Evolutionary conservation across 2,113 vertebrate species (phyloP).

Genomic region (Nesospiza acunhae): DNA sequence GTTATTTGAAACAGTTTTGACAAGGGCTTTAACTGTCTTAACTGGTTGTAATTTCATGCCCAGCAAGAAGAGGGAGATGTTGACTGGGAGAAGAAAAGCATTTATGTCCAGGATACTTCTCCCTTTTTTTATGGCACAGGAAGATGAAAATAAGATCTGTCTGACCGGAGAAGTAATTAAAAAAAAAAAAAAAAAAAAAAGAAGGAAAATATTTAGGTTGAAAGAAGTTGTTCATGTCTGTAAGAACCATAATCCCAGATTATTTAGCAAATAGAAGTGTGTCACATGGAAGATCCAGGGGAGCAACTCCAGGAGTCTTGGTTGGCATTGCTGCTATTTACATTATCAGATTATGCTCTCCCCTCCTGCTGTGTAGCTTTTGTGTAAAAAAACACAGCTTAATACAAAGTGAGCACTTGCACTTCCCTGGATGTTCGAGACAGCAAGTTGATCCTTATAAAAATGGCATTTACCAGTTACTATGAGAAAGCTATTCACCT

Average conservation of each 20-base stretch:
- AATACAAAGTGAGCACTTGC: background rate
- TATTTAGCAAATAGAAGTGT: background rate
- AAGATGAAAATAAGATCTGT: background rate
- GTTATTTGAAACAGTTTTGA: background rate
- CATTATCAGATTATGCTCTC: background rate
- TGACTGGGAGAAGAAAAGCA: background rate
- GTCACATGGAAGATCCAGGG: background rate
- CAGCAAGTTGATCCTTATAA: background rate
- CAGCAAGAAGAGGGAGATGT: background rate
- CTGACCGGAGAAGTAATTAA: background rate
- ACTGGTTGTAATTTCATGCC: background rate
- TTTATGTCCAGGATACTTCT: background rate
- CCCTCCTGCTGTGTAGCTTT: background rate
- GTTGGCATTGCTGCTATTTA: background rate
- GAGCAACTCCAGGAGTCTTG: background rate
- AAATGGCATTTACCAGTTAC: background rate
- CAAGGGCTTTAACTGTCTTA: background rate
- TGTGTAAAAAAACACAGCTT: background rate
- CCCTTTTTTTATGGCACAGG: background rate
- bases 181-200: background rate
- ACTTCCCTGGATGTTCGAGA: background rate
- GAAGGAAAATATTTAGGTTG: background rate
- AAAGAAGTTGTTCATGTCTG: background rate
- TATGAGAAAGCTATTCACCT: background rate
- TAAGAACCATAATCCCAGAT: background rate